Base-by-base conservation (phyloP, 2,113 vertebrate species). In the Triplophysa dalaica region DNA sequence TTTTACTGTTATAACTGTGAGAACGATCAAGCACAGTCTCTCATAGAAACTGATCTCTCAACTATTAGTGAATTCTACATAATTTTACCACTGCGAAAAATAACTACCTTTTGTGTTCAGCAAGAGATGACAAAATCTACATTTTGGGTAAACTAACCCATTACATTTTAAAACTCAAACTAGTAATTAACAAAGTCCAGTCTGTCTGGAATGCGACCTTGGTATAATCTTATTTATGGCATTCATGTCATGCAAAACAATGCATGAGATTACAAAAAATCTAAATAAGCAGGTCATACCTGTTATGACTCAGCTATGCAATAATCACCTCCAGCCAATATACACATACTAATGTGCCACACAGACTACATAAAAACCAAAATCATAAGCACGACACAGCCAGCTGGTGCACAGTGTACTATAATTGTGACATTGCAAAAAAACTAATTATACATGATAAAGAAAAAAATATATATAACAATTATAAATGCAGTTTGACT, bases 241-340 rank as follows among this genome's bases (percentile, higher is more conserved):
- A 29, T 72, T 70, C 50, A 56, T 70, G 69, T 70, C n/a, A 56
- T 38, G 50, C 50, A 72, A 38, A 26, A 72, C 26, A 72, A 72
- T 56, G 26, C 69, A 56, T 14, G 19, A 58, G 69, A 8, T 72
- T 38, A 50, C n/a, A 70, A 66, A 56, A 2, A 56, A 56, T 72
- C 26, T 29, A 43, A 41, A 60, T 12, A 73, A 73, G 60, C 52
- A 41, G 52, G 70, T 41, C 11, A 19, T 41, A 41, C 19, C 16
- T 38, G 69, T 19, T n/a, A 21, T 21, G 52, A 58, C 26, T 58
- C 54, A 58, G 19, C 50, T 5, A 22, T 52, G 17, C 1, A 17
- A 19, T 29, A 8, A 52, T 8, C 24, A 11, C 29, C 48, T 24
- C 3, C 19, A 38, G 50, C 1, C 16, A 52, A 52, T 54, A 1